phyloP scores from a whole-genome alignment of 2,797 vertebrate species.

The Diplodus puntazzo region DNA sequence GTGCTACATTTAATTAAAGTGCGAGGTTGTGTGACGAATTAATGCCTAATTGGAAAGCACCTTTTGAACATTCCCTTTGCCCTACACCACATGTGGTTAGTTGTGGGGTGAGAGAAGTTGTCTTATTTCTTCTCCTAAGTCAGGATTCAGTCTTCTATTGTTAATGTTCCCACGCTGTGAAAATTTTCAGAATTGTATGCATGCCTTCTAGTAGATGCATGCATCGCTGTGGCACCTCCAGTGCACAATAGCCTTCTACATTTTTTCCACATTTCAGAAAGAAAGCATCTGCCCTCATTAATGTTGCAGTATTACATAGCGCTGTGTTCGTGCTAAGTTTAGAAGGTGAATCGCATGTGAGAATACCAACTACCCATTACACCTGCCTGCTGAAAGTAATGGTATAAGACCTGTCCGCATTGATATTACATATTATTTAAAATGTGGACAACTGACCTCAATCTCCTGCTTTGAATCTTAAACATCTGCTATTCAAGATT shows the following conservation, averaged over 20 bases:
- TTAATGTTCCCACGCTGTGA: neutral
- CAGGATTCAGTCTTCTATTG: constrained; percentile 21
- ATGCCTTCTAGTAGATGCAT: constrained; percentile 1
- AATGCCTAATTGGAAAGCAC: constrained; percentile 84
- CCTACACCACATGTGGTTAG: constrained; percentile 59
- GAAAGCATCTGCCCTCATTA: constrained; percentile 16
- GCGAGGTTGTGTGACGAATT: constrained; percentile 83
- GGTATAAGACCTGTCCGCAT: constrained; percentile 32
- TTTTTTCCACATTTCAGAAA: neutral
- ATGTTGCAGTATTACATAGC: constrained; percentile 9
- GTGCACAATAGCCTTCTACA: neutral
- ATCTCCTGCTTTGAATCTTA: constrained; percentile 55
- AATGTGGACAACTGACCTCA: constrained; percentile 60
- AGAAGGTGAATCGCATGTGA: constrained; percentile 15
- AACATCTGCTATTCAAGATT: constrained; percentile 71
- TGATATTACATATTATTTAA: constrained; percentile 52
- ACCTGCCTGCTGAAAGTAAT: constrained; percentile 52
- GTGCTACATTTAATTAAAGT: constrained; percentile 88
- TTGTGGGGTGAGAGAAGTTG: constrained; percentile 59
- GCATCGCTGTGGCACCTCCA: neutral
- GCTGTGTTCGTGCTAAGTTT: constrained; percentile 25
- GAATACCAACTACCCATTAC: constrained; percentile 20
- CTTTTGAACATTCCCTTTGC: constrained; percentile 75
- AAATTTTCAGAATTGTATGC: neutral
- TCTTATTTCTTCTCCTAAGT: constrained; percentile 19